Conservation (phyloP, 2,888 invertebrate genomes). For the Trachelus stipa region DNA sequence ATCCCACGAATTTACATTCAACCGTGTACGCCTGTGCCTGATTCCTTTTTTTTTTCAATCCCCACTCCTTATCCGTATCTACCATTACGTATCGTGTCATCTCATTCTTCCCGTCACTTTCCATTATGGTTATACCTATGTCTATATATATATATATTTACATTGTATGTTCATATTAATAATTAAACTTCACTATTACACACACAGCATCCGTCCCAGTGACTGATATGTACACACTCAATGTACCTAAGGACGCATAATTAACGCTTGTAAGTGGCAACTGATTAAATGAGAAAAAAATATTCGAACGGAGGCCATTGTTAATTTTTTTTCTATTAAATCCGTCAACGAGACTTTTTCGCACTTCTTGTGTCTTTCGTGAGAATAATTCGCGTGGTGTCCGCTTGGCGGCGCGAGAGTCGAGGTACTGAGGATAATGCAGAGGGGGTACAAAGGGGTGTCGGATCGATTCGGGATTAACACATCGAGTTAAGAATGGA, state of each 20-base stretch:
- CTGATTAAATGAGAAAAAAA: neutral
- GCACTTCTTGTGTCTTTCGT: neutral
- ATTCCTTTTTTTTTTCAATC: neutral
- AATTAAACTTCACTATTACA: neutral
- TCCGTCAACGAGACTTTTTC: neutral
- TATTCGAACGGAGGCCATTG: neutral
- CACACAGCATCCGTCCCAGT: neutral
- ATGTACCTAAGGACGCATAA: neutral
- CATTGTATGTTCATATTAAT: neutral
- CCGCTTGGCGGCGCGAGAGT: neutral
- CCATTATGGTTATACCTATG: neutral
- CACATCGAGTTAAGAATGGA: slow-evolving; percentile 46
- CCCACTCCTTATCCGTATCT: neutral
- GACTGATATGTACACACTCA: neutral
- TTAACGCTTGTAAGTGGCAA: neutral
- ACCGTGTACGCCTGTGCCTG: neutral
- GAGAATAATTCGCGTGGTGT: neutral
- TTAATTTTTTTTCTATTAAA: neutral
- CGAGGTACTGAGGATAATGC: neutral
- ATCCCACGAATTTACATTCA: neutral
- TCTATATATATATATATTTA: neutral
- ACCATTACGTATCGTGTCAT: neutral
- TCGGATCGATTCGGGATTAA: slow-evolving; percentile 36
- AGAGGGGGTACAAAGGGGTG: neutral
- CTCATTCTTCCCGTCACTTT: neutral